Evolutionary conservation across 1,140 invertebrate genomes (phyloP).

Genomic region (Drosophila kepulauana): DNA sequence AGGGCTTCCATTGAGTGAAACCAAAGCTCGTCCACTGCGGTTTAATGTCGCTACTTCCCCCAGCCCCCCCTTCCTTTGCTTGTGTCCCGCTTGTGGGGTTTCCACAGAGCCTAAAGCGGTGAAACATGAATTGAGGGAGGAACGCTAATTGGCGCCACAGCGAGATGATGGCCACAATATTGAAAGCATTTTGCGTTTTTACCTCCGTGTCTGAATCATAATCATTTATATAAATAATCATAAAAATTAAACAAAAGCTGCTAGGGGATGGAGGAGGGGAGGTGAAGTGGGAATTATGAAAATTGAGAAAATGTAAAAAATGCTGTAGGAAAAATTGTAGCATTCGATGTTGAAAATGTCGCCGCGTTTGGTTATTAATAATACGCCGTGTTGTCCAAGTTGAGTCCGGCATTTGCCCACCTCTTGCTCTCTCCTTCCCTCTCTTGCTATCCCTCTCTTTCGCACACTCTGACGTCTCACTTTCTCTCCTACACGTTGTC

Average conservation of each 20-base stretch:
- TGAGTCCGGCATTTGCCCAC: neutral
- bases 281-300: constrained; percentile 1
- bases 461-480: neutral
- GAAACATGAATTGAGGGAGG: neutral
- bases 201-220: constrained; percentile 20
- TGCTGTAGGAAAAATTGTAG: neutral
- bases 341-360: constrained; percentile 32
- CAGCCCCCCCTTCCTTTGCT: neutral
- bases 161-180: constrained; percentile 21
- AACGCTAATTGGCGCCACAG: constrained; percentile 37
- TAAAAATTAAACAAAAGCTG: constrained; percentile 40
- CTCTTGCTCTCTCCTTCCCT: neutral
- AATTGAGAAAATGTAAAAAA: constrained; percentile 11
- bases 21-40: constrained; percentile 44
- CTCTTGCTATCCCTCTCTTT: neutral
- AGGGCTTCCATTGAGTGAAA: constrained; percentile 40
- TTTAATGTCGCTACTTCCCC: constrained; percentile 11
- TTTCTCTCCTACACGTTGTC: constrained; percentile 13
- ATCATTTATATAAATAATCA: constrained; percentile 46
- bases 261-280: neutral
- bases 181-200: constrained; percentile 25
- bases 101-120: constrained; percentile 14
- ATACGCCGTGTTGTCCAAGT: constrained; percentile 1
- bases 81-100: constrained; percentile 26
- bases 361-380: constrained; percentile 27